Evolutionary conservation across 2,113 vertebrate species (phyloP), one percentile per base, ranked within the genome.

Genomic region (Sprattus sprattus): DNA sequence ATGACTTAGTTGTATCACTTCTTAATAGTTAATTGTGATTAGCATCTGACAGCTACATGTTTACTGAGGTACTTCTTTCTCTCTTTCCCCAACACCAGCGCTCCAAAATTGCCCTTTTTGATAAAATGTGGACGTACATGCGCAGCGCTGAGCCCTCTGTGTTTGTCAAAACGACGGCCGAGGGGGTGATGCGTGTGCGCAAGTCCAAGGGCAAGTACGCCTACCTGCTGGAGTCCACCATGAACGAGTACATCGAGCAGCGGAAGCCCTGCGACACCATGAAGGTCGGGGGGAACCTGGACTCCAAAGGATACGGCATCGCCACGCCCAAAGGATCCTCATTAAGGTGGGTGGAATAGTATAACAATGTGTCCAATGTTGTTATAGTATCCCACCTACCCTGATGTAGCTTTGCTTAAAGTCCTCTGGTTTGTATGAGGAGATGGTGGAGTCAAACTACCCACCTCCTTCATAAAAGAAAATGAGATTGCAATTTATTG

Each of bases 291-390:
- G 98, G 98, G 83, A 99, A 99, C 96, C 97, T 99, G 95, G 98
- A 99, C 95, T 99, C 98, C 95, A 99, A 99, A 94, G 98, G 98
- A 95, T 99, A 99, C 90, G 98, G 98, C 93, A 99, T 99, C 94
- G 98, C 98, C 91, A 99, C 98, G 92, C 98, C 98, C 93, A 99
- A 99, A 97, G 97, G 97, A 98, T 99, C 98, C 95, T 97, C 98
- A 99, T 99, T 99, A 99, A 99, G 98, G 98, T 99, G 98, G 98
- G 98, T 99, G 98, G 98, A 99, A 99, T 99, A 99, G 98, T 99
- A 99, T 99, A 99, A 99, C 98, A 99, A 99, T 99, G 96, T 99
- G 97, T 95, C 96, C 95, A 96, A 99, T 99, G 97, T 99, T 99
- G 98, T 99, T 99, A 99, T 99, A 99, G 98, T 99, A 99, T 99